A percentile compares a stretch with the other conserved stretches of the same genome.
These are phyloP conservation scores for Cryptoprocta ferox DNA, from an alignment of 2,797 vertebrate species.

Conservation along the genomic window DNA sequence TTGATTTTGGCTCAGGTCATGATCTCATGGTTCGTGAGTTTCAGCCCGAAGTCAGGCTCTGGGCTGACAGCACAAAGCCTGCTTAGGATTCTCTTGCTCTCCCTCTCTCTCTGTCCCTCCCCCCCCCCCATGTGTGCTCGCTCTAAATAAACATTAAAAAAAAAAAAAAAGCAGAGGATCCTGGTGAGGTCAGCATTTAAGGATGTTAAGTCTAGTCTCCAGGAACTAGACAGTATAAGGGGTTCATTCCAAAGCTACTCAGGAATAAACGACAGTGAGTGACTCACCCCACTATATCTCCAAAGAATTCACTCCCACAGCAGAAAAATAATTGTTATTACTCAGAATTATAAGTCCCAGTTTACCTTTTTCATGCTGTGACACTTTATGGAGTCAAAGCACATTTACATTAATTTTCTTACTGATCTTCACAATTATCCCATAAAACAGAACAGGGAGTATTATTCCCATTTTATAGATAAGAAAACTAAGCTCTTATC, in stretches of 20 bases:
- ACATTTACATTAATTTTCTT: constrained; percentile 14
- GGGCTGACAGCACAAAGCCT: too few relatives aligned
- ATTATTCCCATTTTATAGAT: neutral
- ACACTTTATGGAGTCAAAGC: constrained; percentile 21
- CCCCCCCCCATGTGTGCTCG: too few relatives aligned
- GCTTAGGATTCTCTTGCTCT: too few relatives aligned
- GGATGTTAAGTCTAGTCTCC: neutral
- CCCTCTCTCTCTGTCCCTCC: too few relatives aligned
- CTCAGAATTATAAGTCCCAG: constrained; percentile 34
- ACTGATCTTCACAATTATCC: constrained; percentile 9
- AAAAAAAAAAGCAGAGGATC: neutral
- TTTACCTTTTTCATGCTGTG: neutral
- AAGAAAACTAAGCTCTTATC: neutral
- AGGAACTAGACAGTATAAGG: neutral
- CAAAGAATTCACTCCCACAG: constrained; percentile 38
- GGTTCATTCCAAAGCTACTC: constrained; percentile 30
- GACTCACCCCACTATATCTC: neutral
- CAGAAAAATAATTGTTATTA: constrained; percentile 19
- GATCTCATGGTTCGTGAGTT: too few relatives aligned
- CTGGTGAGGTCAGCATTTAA: neutral
- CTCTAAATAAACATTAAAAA: neutral
- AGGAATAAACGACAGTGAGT: neutral
- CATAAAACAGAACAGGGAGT: neutral
- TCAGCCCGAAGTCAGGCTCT: too few relatives aligned
- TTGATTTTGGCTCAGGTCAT: too few relatives aligned